Base-by-base conservation (phyloP, 2,888 invertebrate species). In the Adelognathus sp. region DNA sequence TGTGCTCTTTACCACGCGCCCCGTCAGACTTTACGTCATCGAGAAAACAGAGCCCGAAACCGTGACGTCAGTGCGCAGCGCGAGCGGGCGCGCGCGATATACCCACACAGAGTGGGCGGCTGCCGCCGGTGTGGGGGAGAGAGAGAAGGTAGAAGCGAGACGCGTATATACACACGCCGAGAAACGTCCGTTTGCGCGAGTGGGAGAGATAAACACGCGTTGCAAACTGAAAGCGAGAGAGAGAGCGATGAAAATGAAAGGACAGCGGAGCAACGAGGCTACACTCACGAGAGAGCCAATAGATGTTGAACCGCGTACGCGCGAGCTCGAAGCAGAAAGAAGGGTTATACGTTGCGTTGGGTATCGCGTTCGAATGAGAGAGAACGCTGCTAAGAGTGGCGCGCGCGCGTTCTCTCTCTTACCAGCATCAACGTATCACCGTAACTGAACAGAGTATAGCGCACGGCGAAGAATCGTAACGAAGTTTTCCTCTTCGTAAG, bases 41-140 rank as follows among this genome's bases (percentile, higher is more conserved):
- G 54, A 61, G 71, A 73, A 82, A 79, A 82, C 60, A 31, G 52
- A 78, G 58, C 46, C n/a, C 67, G 39, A 74, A 76, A 27, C 31
- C 56, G 58, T 82, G 79, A 80, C 82, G 82, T 82, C 74, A 70
- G 50, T 24, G n/a, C n/a, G n/a, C 41, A 63, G 75, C 76, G 58
- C 78, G 75, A 76, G 75, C 36, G 41, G 39, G 36, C 39, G 39
- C 46, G 54, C 54, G 73, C 39, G 72, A 36, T 33, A 54, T 41
- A 54, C 21, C 41, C 31, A 73, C 44, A 44, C 46, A 56, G 29
- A 36, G 44, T 41, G 56, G 44, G 58, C 21, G 64, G 27, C 14
- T 27, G 58, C 44, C 39, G 56, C 56, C n/a, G 21, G 63, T 16
- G 39, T 29, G n/a, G 16, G n/a, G 24, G 44, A 54, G 52, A 5